A percentile compares a stretch with the other conserved stretches of the same genome.
phyloP scores from a whole-genome alignment of 2,113 vertebrate genomes.

The Lepus europaeus region DNA sequence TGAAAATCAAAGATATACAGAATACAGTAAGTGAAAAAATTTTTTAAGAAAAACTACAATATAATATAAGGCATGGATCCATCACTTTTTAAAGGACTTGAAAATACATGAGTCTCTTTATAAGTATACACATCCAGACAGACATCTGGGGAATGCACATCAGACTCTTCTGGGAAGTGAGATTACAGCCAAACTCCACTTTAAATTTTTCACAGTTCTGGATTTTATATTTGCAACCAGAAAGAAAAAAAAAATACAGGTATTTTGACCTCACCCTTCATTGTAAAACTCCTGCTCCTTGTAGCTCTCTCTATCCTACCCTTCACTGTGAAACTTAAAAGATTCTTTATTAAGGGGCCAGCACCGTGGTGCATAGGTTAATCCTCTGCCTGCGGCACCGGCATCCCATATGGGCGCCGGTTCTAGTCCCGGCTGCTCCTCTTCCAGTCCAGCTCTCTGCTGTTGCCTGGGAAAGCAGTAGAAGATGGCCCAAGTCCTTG shows the following conservation, averaged over 20 bases:
- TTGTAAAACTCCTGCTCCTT: neutral
- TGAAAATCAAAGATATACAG: conserved; percentile 19
- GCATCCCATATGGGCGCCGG: too few species aligned
- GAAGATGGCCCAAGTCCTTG: too few species aligned
- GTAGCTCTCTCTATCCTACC: neutral
- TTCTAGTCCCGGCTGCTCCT: too few species aligned
- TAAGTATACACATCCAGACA: neutral
- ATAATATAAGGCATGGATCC: neutral
- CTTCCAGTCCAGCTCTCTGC: too few species aligned
- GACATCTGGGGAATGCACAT: neutral
- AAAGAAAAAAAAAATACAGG: neutral
- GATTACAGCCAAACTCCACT: neutral
- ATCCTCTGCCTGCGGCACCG: too few species aligned
- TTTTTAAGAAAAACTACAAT: neutral
- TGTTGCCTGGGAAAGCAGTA: too few species aligned
- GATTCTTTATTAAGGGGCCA: too few species aligned
- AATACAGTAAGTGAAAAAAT: neutral
- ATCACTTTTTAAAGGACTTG: conserved; percentile 11
- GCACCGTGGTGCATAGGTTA: too few species aligned
- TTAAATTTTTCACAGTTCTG: conserved; percentile 40
- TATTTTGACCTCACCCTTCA: conserved; percentile 8
- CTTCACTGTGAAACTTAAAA: neutral
- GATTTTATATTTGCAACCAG: conserved; percentile 22
- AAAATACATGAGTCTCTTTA: neutral
- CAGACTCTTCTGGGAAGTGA: neutral